Evolutionary conservation across 2,797 vertebrate species (phyloP).

Genomic region (Prionace glauca): DNA sequence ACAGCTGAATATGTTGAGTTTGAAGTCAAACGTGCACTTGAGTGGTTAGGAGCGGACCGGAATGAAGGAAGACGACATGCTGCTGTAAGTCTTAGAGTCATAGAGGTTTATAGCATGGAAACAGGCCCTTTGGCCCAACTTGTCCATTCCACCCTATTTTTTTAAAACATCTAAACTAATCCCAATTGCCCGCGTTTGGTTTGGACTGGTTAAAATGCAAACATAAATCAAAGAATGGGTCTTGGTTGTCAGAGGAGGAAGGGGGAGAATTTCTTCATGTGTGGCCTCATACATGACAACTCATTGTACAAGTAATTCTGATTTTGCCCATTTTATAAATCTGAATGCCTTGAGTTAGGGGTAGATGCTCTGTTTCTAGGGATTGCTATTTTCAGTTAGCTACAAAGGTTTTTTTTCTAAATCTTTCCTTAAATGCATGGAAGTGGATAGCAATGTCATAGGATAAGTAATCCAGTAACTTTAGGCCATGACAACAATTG

Average conservation of each 20-base stretch:
- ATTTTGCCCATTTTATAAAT: neutral
- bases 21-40: constrained; percentile 93
- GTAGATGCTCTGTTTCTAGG: neutral
- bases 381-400: neutral
- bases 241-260: too few species aligned
- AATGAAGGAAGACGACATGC: constrained; percentile 94
- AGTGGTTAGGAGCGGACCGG: constrained; percentile 93
- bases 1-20: constrained; percentile 98
- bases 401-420: neutral
- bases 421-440: neutral
- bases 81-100: constrained; percentile 64
- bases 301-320: neutral
- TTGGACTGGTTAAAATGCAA: neutral
- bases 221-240: neutral
- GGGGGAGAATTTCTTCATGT: too few species aligned
- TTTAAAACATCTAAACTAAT: too few species aligned
- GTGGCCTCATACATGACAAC: neutral
- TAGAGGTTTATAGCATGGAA: too few species aligned
- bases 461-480: too few species aligned
- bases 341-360: neutral
- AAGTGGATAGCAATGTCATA: too few species aligned
- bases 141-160: too few species aligned
- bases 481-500: too few species aligned
- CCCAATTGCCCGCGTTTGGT: too few species aligned
- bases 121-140: too few species aligned